Percentiles rank a stretch among this genome's conserved stretches.
phyloP scores from a whole-genome alignment of 2,113 vertebrate genomes.

The Pelecanus crispus region DNA sequence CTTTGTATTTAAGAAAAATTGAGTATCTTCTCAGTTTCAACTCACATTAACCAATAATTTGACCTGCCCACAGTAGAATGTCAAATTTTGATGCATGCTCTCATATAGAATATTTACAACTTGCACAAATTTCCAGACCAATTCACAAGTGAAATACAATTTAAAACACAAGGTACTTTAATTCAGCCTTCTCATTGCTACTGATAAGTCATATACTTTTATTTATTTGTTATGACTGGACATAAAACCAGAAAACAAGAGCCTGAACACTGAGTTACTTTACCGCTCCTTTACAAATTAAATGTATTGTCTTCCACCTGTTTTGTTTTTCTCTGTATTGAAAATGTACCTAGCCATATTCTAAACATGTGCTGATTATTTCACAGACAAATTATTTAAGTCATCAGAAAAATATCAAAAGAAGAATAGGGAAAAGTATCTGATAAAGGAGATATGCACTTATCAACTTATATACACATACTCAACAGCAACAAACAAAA shows the following conservation, averaged over 20 bases:
- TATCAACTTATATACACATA: neutral
- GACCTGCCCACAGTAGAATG: neutral
- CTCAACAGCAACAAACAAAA: neutral
- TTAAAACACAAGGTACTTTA: neutral
- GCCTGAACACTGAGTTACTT: neutral
- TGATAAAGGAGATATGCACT: neutral
- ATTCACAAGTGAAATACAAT: neutral
- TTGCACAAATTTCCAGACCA: neutral
- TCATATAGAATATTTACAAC: neutral
- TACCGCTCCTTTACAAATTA: neutral
- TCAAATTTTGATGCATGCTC: neutral
- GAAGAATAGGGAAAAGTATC: neutral
- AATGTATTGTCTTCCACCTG: neutral
- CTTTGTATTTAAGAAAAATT: neutral
- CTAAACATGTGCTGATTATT: neutral
- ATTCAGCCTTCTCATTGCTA: neutral
- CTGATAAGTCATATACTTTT: neutral
- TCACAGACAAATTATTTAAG: neutral
- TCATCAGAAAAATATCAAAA: neutral
- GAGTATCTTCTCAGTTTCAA: neutral
- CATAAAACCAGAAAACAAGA: neutral
- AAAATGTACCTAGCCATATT: neutral
- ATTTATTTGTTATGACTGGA: neutral
- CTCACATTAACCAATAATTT: neutral
- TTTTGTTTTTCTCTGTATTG: neutral